These are phyloP conservation scores for Manis javanica DNA, from an alignment of 2,797 vertebrate species.

Conservation along the genomic window DNA sequence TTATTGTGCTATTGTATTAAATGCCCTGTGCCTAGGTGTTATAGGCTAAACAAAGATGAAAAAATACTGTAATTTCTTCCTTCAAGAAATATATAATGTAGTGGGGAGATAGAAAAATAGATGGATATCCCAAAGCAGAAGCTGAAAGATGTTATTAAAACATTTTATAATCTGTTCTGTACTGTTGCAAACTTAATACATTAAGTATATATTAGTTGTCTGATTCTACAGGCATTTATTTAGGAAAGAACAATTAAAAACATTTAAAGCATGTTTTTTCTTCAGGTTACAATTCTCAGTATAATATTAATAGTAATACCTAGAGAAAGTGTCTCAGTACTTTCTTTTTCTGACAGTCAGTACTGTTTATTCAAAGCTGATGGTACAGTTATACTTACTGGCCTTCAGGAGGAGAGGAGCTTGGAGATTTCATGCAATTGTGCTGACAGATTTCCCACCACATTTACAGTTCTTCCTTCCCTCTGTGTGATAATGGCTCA, in stretches of 20 bases:
- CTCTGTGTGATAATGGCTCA: background rate
- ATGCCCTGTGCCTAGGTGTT: background rate
- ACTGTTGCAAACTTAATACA: constrained; percentile 11
- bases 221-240: constrained; percentile 39
- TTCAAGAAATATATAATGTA: background rate
- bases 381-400: background rate
- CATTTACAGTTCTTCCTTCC: constrained; percentile 3
- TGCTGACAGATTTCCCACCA: background rate
- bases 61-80: constrained; percentile 4
- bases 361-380: background rate
- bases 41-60: background rate
- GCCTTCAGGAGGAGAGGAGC: background rate
- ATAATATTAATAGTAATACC: background rate
- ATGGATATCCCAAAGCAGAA: background rate
- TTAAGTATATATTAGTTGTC: background rate
- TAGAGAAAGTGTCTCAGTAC: background rate
- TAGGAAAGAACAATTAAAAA: constrained; percentile 19
- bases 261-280: constrained; percentile 15
- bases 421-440: background rate
- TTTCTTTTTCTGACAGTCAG: constrained; percentile 9
- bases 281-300: background rate
- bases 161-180: background rate
- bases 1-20: background rate
- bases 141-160: constrained; percentile 18
- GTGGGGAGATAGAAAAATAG: background rate